Evolutionary conservation across 2,113 vertebrate genomes (phyloP).

Genomic region (Macquaria ambigua): DNA sequence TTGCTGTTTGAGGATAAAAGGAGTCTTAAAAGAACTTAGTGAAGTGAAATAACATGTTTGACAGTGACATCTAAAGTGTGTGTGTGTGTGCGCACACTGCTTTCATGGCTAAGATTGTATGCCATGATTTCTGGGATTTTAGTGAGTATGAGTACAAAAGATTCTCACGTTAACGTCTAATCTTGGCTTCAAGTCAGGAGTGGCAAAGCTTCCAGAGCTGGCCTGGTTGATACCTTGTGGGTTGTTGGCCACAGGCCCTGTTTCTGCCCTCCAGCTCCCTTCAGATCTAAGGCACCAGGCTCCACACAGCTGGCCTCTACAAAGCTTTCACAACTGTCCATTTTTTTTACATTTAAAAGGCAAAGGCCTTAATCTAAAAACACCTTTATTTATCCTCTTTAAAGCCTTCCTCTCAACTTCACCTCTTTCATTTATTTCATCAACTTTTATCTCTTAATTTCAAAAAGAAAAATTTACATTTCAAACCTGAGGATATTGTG

Average conservation of each 20-base stretch:
- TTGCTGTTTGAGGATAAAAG: slow-evolving; percentile 42
- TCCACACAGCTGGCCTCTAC: slow-evolving; percentile 45
- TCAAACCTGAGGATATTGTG: slow-evolving; percentile 53
- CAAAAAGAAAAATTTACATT: slow-evolving; percentile 74
- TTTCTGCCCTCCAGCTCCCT: neutral
- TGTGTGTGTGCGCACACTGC: neutral
- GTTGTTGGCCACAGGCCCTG: neutral
- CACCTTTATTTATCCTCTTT: slow-evolving; percentile 31
- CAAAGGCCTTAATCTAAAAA: slow-evolving; percentile 20
- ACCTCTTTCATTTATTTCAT: slow-evolving; percentile 46
- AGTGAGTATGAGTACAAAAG: neutral
- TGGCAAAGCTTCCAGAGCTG: neutral
- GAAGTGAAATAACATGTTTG: slow-evolving; percentile 37
- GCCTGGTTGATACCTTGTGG: slow-evolving; percentile 22
- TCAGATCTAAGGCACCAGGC: slow-evolving; percentile 9
- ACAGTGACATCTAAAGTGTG: slow-evolving; percentile 4
- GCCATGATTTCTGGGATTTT: slow-evolving; percentile 1
- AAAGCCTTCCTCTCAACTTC: slow-evolving; percentile 40
- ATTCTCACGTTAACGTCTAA: neutral
- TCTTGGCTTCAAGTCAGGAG: slow-evolving; percentile 5
- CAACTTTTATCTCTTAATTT: slow-evolving; percentile 63
- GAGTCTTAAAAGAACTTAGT: slow-evolving; percentile 16
- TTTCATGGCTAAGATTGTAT: slow-evolving; percentile 13
- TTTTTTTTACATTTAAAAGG: slow-evolving; percentile 65
- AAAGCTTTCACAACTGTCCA: slow-evolving; percentile 33